A percentile compares a stretch with the other conserved stretches of the same genome.
Evolutionary conservation across 2,797 vertebrate species (phyloP).

Genomic region (Danio choprae): DNA sequence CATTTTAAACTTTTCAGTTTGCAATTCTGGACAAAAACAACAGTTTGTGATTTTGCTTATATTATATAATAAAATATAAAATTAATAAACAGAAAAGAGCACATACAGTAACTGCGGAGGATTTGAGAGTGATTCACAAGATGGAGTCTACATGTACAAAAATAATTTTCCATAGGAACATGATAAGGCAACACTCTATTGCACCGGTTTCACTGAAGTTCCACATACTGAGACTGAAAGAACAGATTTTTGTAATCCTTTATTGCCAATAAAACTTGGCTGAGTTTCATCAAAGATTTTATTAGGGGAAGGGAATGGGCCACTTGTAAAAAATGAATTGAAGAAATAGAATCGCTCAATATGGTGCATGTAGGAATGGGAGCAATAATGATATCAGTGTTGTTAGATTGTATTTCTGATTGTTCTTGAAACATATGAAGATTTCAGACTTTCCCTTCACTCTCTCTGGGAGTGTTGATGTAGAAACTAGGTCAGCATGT

Average conservation of each 20-base stretch:
- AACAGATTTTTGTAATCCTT: not conserved
- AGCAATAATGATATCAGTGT: not conserved
- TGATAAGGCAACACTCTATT: no score
- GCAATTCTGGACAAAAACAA: no score
- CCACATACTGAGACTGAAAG: not conserved
- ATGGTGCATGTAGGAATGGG: not conserved
- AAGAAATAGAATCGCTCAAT: not conserved
- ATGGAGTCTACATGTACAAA: not conserved
- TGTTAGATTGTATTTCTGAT: not conserved
- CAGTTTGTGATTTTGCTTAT: no score
- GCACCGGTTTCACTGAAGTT: no score
- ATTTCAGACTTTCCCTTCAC: not conserved
- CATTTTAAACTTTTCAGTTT: no score
- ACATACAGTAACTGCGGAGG: no score
- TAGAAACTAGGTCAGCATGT: slow-evolving; percentile 26
- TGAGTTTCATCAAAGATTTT: not conserved
- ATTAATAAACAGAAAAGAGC: no score
- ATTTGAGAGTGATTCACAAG: not conserved
- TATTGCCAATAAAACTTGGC: not conserved
- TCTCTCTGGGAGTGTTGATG: no score
- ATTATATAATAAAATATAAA: no score
- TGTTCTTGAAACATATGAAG: not conserved
- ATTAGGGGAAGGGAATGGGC: not conserved
- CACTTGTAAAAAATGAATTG: not conserved
- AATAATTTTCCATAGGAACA: not conserved